A percentile compares a stretch with the other conserved stretches of the same genome.
Evolutionary conservation across 2,797 vertebrate species (phyloP).

Genomic region (Cyclura pinguis): DNA sequence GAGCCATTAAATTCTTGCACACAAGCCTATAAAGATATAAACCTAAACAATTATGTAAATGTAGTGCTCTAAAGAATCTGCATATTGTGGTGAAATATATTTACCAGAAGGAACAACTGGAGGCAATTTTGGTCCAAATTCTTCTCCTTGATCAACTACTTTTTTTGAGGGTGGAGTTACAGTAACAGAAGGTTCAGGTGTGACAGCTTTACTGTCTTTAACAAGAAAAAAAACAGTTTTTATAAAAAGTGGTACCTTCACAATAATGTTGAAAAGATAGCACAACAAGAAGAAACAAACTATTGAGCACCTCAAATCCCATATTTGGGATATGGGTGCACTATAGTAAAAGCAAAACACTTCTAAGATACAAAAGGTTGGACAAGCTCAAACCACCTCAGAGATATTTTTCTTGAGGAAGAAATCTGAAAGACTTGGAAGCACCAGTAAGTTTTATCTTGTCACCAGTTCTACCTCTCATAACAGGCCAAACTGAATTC

Average conservation of each 20-base stretch:
- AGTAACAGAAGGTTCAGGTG: conserved; percentile 5
- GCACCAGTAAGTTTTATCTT: background rate
- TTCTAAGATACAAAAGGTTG: background rate
- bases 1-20: background rate
- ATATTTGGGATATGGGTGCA: no score
- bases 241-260: background rate
- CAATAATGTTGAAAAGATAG: background rate
- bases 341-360: background rate
- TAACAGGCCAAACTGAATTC: background rate
- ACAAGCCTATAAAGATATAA: background rate
- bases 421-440: background rate
- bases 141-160: conserved; percentile 74
- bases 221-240: conserved; percentile 41
- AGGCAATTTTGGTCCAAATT: conserved; percentile 93
- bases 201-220: conserved; percentile 50
- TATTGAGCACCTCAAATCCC: background rate
- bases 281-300: background rate
- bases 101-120: conserved; percentile 82
- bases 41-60: background rate
- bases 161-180: conserved; percentile 57
- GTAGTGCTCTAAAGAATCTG: background rate
- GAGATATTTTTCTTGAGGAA: background rate
- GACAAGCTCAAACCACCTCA: background rate
- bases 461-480: background rate
- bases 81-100: conserved; percentile 24